Percentiles rank a stretch among this genome's conserved stretches.
Evolutionary conservation across 2,888 invertebrate species (phyloP).

Genomic region (Furcula furcula): DNA sequence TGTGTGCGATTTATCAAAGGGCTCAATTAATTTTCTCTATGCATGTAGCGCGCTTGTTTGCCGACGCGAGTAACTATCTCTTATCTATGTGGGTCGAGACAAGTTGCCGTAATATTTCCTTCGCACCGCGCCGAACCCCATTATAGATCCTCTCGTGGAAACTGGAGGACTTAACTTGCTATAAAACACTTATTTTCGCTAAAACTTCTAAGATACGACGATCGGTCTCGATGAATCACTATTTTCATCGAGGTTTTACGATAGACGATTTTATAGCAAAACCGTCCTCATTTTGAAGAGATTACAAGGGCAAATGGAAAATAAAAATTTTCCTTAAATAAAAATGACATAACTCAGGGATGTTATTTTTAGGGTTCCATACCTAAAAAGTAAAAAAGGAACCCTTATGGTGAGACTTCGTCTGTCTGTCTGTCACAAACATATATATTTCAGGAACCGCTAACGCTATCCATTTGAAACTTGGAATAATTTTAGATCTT

Average conservation of each 20-base stretch:
- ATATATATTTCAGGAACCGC: too few relatives aligned
- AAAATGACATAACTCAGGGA: too few relatives aligned
- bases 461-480: too few relatives aligned
- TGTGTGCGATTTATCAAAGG: conserved; percentile 28
- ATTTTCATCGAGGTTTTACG: conserved; percentile 21
- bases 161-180: conserved; percentile 6
- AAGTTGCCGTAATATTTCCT: conserved; percentile 65
- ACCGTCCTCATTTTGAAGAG: conserved; percentile 4
- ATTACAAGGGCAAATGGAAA: conserved; percentile 10
- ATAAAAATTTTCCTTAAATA: too few relatives aligned
- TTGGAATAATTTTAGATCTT: too few relatives aligned
- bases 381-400: too few relatives aligned
- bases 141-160: conserved; percentile 22
- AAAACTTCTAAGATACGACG: neutral
- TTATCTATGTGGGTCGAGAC: conserved; percentile 72
- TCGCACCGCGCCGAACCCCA: conserved; percentile 32
- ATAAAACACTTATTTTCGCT: neutral
- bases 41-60: conserved; percentile 41
- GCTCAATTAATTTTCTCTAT: conserved; percentile 44
- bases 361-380: too few relatives aligned
- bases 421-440: too few relatives aligned
- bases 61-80: conserved; percentile 46
- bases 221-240: conserved; percentile 5
- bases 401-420: too few relatives aligned
- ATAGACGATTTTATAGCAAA: conserved; percentile 10